Base-by-base conservation (phyloP, 2,888 invertebrate species). In the Epirrhoe tristata region DNA sequence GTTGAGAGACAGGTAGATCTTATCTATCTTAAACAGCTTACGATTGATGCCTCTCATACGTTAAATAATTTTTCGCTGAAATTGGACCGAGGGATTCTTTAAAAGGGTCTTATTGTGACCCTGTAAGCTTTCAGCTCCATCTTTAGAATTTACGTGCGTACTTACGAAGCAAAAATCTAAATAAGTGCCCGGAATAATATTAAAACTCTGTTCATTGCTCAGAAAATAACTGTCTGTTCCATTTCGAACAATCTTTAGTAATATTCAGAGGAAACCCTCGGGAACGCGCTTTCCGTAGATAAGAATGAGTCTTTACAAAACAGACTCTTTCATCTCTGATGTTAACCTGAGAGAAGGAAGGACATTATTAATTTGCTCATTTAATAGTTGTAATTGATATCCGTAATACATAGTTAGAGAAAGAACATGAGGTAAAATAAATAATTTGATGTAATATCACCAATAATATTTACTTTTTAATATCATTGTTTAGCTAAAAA, bases 221-320 rank as follows among this genome's bases (percentile, higher is more conserved):
- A 54, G 58, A 59, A 65, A 63, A 63, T 65, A 58, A 55, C 66
- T 66, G 58, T 50, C 51, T 63, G 48, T 70, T 63, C 53, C 43
- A 58, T 63, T 65, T 52, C 50, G 51, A 32, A 62, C 58, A 63
- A 67, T 67, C 54, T 53, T 39, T 60, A 52, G 54, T 50, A 52
- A 66, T 68, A 67, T 66, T 72, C 52, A 57, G 64, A 61, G 54
- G 52, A 52, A 56, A 51, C 57, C 66, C 59, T 51, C 24, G 57
- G 62, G 59, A 63, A 58, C 62, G 48, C 60, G 51, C 57, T 58
- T 53, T 62, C 62, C 53, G 34, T 53, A 54, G 70, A 69, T 60
- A 69, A 61, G 60, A 66, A 74, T 68, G 56, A 71, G 63, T 55
- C 62, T 65, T 56, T 58, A 60, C 62, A 58, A 51, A 58, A 58